Evolutionary conservation across 1,140 invertebrate genomes (phyloP).

Genomic region (Procambarus virginalis): DNA sequence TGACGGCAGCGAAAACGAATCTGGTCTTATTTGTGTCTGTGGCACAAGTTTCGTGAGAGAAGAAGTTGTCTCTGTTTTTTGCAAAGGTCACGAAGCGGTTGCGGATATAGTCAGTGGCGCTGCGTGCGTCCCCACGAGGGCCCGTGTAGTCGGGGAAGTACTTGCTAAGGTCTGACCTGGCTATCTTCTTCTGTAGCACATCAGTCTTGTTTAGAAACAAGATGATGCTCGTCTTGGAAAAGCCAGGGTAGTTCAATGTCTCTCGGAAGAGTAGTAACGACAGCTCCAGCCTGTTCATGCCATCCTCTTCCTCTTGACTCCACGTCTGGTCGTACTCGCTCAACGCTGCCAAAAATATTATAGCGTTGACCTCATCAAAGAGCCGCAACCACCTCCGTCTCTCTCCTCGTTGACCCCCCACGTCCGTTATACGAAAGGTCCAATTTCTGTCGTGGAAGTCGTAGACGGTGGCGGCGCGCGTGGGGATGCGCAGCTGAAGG

Average conservation of each 20-base stretch:
- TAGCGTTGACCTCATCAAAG: slow-evolving; percentile 76
- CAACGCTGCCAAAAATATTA: slow-evolving; percentile 75
- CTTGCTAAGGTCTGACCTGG: slow-evolving; percentile 72
- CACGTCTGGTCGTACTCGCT: slow-evolving; percentile 74
- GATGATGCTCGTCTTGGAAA: slow-evolving; percentile 75
- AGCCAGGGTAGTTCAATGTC: slow-evolving; percentile 72
- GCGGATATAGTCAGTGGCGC: slow-evolving; percentile 65
- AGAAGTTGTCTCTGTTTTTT: slow-evolving; percentile 58
- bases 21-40: slow-evolving; percentile 74
- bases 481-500: slow-evolving; percentile 68
- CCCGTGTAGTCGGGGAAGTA: slow-evolving; percentile 75
- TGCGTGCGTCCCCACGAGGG: slow-evolving; percentile 48
- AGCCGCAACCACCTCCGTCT: slow-evolving; percentile 78
- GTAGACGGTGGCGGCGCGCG: slow-evolving; percentile 62
- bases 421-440: slow-evolving; percentile 72
- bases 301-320: slow-evolving; percentile 72
- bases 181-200: slow-evolving; percentile 75
- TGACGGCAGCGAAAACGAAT: slow-evolving; percentile 74
- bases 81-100: slow-evolving; percentile 57
- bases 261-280: slow-evolving; percentile 75
- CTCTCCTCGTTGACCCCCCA: slow-evolving; percentile 77
- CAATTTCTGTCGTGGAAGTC: slow-evolving; percentile 70
- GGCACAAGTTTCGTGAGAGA: slow-evolving; percentile 73
- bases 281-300: slow-evolving; percentile 75
- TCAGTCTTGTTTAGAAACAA: slow-evolving; percentile 78